A percentile compares a stretch with the other conserved stretches of the same genome.
These are phyloP conservation scores for Ditylenchus dipsaci DNA, from an alignment of 1,140 invertebrate genomes.

Conservation along the genomic window DNA sequence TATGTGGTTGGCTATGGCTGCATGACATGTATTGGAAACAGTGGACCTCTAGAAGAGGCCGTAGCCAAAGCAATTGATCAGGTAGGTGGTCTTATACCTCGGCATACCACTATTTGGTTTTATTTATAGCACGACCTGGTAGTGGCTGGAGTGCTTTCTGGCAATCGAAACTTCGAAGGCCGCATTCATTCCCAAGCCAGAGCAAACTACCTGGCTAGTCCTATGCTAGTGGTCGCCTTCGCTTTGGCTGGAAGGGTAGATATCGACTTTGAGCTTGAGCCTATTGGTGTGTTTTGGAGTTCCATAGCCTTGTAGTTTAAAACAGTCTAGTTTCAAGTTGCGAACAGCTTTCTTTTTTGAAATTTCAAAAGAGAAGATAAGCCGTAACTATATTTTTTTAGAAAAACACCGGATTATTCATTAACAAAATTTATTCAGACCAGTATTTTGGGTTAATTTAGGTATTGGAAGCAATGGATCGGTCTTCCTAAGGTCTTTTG, in stretches of 20 bases:
- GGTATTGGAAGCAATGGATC: slow-evolving; percentile 34
- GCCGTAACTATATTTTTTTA: too few relatives aligned
- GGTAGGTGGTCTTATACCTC: slow-evolving; percentile 61
- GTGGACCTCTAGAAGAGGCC: slow-evolving; percentile 66
- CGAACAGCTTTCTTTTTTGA: too few relatives aligned
- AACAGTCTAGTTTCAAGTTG: too few relatives aligned
- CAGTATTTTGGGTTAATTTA: neutral
- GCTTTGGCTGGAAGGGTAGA: slow-evolving; percentile 86
- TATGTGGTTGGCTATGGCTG: neutral
- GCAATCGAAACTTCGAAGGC: slow-evolving; percentile 95
- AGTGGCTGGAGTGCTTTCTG: slow-evolving; percentile 86
- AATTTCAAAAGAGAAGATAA: too few relatives aligned
- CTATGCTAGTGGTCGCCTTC: slow-evolving; percentile 89
- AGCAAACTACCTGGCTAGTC: slow-evolving; percentile 92
- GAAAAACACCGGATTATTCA: too few relatives aligned
- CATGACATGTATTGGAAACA: slow-evolving; percentile 83
- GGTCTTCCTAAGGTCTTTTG: slow-evolving; percentile 63
- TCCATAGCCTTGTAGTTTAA: too few relatives aligned
- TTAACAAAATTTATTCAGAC: too few relatives aligned
- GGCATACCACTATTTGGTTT: neutral
- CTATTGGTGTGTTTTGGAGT: slow-evolving; percentile 75
- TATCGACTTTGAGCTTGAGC: slow-evolving; percentile 86
- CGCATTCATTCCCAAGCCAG: slow-evolving; percentile 89
- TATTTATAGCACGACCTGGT: slow-evolving; percentile 74
- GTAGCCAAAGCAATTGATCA: slow-evolving; percentile 88